Percentiles rank a stretch among this genome's conserved stretches.
phyloP scores from a whole-genome alignment of 2,888 invertebrate genomes.

The Ennomos fuscantarius region DNA sequence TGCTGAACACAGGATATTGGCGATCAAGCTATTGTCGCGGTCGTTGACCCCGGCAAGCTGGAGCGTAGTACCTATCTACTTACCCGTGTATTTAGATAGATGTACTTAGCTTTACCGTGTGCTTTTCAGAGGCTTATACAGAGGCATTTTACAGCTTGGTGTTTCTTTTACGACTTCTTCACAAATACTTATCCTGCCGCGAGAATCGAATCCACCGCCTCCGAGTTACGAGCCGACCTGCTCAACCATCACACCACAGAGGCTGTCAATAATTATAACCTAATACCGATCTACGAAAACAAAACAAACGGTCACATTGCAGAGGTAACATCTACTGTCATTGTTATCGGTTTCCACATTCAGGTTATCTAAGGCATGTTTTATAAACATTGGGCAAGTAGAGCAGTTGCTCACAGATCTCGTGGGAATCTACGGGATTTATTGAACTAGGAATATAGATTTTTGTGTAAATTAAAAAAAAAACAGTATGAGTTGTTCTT shows the following conservation, averaged over 20 bases:
- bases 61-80: conserved; percentile 22
- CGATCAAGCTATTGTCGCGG: conserved; percentile 53
- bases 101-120: background rate
- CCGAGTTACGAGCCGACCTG: too few relatives aligned
- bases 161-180: too few relatives aligned
- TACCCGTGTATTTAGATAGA: conserved; percentile 1
- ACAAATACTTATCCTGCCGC: too few relatives aligned
- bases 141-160: too few relatives aligned
- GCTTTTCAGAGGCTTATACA: too few relatives aligned
- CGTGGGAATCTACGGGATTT: conserved; percentile 11
- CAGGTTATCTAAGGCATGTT: conserved; percentile 46
- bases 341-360: conserved; percentile 48
- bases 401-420: background rate
- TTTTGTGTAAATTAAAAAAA: background rate
- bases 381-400: conserved; percentile 47
- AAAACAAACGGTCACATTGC: conserved; percentile 36
- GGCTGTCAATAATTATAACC: conserved; percentile 5
- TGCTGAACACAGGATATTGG: conserved; percentile 55
- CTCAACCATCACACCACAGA: too few relatives aligned
- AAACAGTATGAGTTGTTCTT: too few relatives aligned
- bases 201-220: too few relatives aligned
- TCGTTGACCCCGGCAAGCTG: conserved; percentile 35
- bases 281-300: conserved; percentile 8
- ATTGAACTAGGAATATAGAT: background rate
- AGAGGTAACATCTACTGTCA: conserved; percentile 12